phyloP scores from a whole-genome alignment of 2,797 vertebrate species.

The Scolopax bukidnonensis region DNA sequence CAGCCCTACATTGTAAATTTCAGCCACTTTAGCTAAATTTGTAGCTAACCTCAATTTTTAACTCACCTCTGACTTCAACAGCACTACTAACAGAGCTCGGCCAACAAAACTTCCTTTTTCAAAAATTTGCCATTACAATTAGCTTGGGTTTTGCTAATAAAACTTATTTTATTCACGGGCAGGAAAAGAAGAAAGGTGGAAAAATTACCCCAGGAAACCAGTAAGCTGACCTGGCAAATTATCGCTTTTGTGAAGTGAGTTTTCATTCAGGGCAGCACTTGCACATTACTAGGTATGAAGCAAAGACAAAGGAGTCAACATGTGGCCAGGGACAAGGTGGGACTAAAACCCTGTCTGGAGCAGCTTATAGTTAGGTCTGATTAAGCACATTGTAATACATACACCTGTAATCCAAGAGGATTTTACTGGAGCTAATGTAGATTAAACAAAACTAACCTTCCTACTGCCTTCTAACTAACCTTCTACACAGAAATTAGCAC shows the following conservation, averaged over 20 bases:
- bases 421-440: background rate
- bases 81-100: background rate
- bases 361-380: background rate
- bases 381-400: background rate
- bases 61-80: background rate
- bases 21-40: background rate
- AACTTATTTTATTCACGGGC: background rate
- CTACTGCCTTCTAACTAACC: background rate
- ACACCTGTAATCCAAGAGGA: background rate
- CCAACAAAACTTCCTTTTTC: background rate
- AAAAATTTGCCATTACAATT: background rate
- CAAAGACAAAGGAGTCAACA: background rate
- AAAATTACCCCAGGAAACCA: background rate
- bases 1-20: background rate
- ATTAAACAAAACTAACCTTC: background rate
- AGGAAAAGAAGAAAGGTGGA: background rate
- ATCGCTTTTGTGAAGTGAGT: rapidly evolving
- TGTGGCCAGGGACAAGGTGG: background rate
- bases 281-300: background rate
- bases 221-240: background rate
- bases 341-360: background rate
- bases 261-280: background rate
- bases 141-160: background rate
- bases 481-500: background rate
- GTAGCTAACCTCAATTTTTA: background rate